Percentiles rank a stretch among this genome's conserved stretches.
Conservation (phyloP, 2,797 vertebrate genomes). For the Lagorchestes hirsutus region DNA sequence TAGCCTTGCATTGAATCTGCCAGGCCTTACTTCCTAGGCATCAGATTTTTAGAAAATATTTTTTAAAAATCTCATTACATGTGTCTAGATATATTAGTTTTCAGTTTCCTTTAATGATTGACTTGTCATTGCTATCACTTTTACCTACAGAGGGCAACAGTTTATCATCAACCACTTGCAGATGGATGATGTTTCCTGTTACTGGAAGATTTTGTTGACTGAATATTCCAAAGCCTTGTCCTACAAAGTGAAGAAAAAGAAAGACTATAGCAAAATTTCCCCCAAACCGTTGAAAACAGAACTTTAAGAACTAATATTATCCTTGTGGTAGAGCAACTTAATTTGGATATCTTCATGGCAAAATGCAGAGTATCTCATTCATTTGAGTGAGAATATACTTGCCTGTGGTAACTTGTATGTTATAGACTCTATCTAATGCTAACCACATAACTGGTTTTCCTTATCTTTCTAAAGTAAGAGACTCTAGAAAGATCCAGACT, state of each 20-base stretch:
- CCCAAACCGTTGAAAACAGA: conserved; percentile 88
- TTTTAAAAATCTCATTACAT: conserved; percentile 18
- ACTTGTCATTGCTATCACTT: conserved; percentile 52
- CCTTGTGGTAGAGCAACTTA: conserved; percentile 1
- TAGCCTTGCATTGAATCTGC: conserved; percentile 35
- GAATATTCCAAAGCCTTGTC: conserved; percentile 91
- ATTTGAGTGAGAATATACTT: neutral
- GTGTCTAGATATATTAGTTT: neutral
- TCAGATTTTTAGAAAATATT: conserved; percentile 41
- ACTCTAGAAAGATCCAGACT: conserved; percentile 51
- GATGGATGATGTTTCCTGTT: conserved; percentile 95
- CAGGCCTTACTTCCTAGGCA: conserved; percentile 38
- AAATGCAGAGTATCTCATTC: conserved; percentile 22
- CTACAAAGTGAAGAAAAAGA: conserved; percentile 91
- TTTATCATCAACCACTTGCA: conserved; percentile 93
- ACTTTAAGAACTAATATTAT: conserved; percentile 82
- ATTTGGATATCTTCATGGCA: conserved; percentile 16
- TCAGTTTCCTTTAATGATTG: neutral
- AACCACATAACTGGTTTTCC: conserved; percentile 58
- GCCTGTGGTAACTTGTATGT: conserved; percentile 9
- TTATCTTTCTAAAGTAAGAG: conserved; percentile 58
- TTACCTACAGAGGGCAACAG: conserved; percentile 89
- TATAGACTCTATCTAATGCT: conserved; percentile 34
- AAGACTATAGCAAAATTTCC: conserved; percentile 88
- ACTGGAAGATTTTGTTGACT: conserved; percentile 94